Evolutionary conservation across 1,140 invertebrate genomes (phyloP).

Genomic region (Aphidius ervi): DNA sequence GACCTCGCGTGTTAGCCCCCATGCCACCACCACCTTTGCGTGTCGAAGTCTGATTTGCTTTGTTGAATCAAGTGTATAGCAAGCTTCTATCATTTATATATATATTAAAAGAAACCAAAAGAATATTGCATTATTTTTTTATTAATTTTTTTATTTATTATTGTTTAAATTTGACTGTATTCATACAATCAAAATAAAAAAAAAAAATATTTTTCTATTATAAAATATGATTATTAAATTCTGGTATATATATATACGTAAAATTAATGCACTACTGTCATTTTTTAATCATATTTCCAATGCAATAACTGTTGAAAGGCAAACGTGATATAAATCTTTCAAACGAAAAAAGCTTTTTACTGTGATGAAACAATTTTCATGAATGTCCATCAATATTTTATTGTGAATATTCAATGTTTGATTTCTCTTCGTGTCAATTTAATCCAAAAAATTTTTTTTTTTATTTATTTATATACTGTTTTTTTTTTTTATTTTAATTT

Average conservation of each 20-base stretch:
- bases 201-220: not conserved
- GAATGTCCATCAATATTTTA: no score
- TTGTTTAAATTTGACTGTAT: conserved; percentile 2
- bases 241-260: not conserved
- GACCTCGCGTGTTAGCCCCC: conserved; percentile 49
- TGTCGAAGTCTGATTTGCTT: conserved; percentile 55
- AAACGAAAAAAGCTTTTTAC: conserved; percentile 13
- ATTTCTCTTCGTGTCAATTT: no score
- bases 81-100: not conserved
- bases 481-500: conserved; percentile 8
- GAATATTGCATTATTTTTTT: conserved; percentile 28
- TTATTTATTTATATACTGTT: not conserved
- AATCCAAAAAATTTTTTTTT: no score
- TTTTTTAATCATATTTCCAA: conserved; percentile 3
- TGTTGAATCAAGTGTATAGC: conserved; percentile 51
- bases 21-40: conserved; percentile 36
- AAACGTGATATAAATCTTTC: conserved; percentile 7
- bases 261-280: conserved; percentile 6
- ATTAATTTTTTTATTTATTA: conserved; percentile 21
- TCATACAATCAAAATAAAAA: no score
- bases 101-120: conserved; percentile 28
- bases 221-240: conserved; percentile 4
- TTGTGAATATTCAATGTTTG: no score
- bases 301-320: conserved; percentile 1
- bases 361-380: not conserved